Evolutionary conservation across 2,888 invertebrate genomes (phyloP).

Genomic region (Stegana nigrithorax): DNA sequence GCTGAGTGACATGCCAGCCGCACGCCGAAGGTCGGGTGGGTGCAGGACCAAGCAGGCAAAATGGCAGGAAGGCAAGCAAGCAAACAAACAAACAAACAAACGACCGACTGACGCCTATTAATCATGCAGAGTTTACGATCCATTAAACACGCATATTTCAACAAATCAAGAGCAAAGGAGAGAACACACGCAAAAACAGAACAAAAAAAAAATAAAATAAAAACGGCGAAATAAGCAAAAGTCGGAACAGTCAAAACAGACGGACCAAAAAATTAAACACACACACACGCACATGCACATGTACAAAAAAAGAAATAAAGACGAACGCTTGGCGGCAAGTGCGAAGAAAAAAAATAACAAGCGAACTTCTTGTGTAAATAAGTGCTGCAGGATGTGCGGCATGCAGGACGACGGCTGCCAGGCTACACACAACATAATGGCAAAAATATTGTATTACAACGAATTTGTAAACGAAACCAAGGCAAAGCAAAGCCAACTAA

Average conservation of each 20-base stretch:
- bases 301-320: too few species aligned
- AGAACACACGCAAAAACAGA: background rate
- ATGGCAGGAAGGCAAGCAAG: background rate
- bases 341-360: too few species aligned
- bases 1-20: conserved; percentile 30
- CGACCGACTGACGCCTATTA: conserved; percentile 55
- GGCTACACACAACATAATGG: conserved; percentile 46
- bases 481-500: background rate
- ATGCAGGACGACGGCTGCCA: conserved; percentile 30
- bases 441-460: conserved; percentile 59
- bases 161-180: conserved; percentile 14
- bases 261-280: background rate
- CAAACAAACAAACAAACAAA: conserved; percentile 43
- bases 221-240: background rate
- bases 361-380: background rate
- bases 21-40: too few species aligned
- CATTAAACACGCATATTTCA: conserved; percentile 54
- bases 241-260: background rate
- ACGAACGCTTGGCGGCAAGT: too few species aligned
- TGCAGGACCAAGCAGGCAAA: too few species aligned
- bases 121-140: conserved; percentile 57
- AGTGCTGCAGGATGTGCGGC: background rate
- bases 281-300: background rate
- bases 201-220: background rate
- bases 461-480: conserved; percentile 36